phyloP scores from a whole-genome alignment of 1,140 invertebrate species.

The Drosophila quadrilineata region DNA sequence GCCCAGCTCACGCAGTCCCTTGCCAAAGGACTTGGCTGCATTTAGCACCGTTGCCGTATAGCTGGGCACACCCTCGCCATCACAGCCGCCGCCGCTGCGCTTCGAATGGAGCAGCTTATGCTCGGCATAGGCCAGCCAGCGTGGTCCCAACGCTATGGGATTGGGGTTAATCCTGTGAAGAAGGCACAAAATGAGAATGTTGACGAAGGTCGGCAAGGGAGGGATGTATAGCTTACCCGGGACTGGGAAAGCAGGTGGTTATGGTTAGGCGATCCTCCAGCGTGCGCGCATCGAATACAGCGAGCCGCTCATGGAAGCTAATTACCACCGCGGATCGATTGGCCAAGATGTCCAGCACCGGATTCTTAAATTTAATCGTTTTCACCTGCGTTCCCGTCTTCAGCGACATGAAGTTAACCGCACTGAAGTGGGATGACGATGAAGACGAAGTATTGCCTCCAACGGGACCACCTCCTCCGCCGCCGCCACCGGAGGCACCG shows the following conservation, averaged over 20 bases:
- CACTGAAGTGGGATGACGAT: slow-evolving; percentile 88
- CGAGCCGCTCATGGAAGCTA: slow-evolving; percentile 93
- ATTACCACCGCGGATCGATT: slow-evolving; percentile 92
- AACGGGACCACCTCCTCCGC: background rate
- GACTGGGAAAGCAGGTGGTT: slow-evolving; percentile 94
- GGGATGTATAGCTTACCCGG: slow-evolving; percentile 81
- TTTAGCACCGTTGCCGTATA: slow-evolving; percentile 97
- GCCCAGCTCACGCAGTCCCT: slow-evolving; percentile 93
- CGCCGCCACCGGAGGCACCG: slow-evolving; percentile 15
- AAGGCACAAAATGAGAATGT: too few relatives aligned
- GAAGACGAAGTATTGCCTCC: background rate
- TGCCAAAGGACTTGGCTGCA: slow-evolving; percentile 95
- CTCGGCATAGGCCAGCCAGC: slow-evolving; percentile 92
- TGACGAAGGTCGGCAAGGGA: too few relatives aligned
- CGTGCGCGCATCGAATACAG: slow-evolving; percentile 93
- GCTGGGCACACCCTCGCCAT: slow-evolving; percentile 89
- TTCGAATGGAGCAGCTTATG: slow-evolving; percentile 90
- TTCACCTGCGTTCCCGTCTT: slow-evolving; percentile 94
- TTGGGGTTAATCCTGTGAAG: slow-evolving; percentile 88
- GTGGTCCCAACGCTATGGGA: slow-evolving; percentile 93
- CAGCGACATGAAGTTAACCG: slow-evolving; percentile 94
- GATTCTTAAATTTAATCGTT: slow-evolving; percentile 95
- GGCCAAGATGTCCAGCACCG: slow-evolving; percentile 92
- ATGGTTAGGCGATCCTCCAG: slow-evolving; percentile 93
- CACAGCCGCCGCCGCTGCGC: slow-evolving; percentile 93